Conservation (phyloP, 2,888 invertebrate genomes). For the Volucella bombylans region DNA sequence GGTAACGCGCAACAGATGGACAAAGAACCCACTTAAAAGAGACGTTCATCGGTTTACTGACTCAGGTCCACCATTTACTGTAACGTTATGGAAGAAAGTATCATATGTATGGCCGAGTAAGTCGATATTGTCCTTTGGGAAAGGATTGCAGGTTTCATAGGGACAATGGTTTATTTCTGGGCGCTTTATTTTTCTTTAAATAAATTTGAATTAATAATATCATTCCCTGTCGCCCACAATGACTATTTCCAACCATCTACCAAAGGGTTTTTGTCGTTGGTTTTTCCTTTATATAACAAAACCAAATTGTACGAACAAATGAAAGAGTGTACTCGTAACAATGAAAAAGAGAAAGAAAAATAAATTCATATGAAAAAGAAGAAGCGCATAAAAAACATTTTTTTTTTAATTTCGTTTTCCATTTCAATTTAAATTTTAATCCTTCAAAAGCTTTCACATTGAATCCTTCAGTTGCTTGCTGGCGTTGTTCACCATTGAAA, state of each 20-base stretch:
- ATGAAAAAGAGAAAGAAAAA: neutral
- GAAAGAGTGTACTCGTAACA: conserved; percentile 5
- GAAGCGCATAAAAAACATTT: conserved; percentile 25
- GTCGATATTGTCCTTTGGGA: too few species aligned
- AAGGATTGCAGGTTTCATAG: too few species aligned
- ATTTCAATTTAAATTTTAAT: conserved; percentile 73
- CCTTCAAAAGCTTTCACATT: conserved; percentile 72
- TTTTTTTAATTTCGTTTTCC: conserved; percentile 70
- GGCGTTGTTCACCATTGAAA: conserved; percentile 60
- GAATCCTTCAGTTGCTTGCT: conserved; percentile 61
- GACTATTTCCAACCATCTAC: neutral
- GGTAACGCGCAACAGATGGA: too few species aligned
- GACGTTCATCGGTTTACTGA: too few species aligned
- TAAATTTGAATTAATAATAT: conserved; percentile 15
- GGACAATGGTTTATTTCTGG: too few species aligned
- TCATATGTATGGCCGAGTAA: too few species aligned
- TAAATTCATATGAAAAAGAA: conserved; percentile 17
- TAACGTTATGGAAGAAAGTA: too few species aligned
- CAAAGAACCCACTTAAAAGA: too few species aligned
- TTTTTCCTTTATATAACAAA: neutral
- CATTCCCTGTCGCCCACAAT: conserved; percentile 4
- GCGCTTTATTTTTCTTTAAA: neutral
- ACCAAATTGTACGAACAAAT: neutral
- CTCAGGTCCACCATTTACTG: too few species aligned
- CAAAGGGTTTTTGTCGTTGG: neutral